phyloP scores from a whole-genome alignment of 1,140 invertebrate genomes.

The Hyles vespertilio region DNA sequence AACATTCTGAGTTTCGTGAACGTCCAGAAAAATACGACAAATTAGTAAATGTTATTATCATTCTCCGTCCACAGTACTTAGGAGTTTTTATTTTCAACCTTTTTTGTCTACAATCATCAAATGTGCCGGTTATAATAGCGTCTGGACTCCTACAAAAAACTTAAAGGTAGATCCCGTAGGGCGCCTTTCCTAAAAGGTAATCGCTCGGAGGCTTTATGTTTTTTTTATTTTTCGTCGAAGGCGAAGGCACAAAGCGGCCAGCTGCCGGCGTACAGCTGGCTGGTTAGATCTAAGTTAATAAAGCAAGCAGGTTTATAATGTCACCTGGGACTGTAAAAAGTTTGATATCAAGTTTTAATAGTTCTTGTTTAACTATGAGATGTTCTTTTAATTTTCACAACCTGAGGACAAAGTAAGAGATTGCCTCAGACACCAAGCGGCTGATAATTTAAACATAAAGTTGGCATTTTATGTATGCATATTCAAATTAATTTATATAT shows the following conservation, averaged over 20 bases:
- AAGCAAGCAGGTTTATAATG: conserved; percentile 22
- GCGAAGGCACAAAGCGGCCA: conserved; percentile 54
- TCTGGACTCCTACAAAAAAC: conserved; percentile 42
- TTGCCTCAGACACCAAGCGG: no score
- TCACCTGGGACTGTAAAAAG: conserved; percentile 29
- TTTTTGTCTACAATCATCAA: conserved; percentile 48
- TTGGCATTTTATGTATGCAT: no score
- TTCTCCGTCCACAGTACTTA: conserved; percentile 1
- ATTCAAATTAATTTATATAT: no score
- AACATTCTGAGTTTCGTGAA: not conserved
- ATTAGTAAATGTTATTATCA: not conserved
- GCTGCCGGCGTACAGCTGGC: conserved; percentile 59
- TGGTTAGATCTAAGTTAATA: conserved; percentile 29
- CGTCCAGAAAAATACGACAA: no score
- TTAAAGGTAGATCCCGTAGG: conserved; percentile 47
- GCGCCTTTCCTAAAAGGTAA: conserved; percentile 66
- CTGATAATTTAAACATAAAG: no score
- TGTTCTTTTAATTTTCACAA: no score
- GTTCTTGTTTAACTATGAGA: no score
- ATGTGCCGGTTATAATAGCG: conserved; percentile 56
- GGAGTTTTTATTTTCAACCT: conserved; percentile 17
- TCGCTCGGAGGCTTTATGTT: conserved; percentile 48
- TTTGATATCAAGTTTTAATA: not conserved
- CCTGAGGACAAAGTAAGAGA: no score
- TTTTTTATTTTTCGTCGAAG: conserved; percentile 52